Percentiles rank a stretch among this genome's conserved stretches.
Conservation (phyloP, 2,888 invertebrate species). For the Hermaeophaga mercurialis region DNA sequence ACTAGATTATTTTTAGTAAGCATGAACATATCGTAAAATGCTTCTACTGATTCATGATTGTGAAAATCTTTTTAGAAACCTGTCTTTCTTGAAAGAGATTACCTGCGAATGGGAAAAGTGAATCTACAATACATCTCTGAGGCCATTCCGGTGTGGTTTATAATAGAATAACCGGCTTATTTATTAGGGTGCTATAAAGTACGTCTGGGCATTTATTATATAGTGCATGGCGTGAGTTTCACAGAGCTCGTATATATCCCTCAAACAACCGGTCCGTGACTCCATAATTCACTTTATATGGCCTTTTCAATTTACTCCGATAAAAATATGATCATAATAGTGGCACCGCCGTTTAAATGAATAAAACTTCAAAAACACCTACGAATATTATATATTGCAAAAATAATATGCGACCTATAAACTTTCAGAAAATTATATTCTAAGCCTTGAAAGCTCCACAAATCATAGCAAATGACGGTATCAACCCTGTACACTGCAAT, state of each 20-base stretch:
- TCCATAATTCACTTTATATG: conserved; percentile 53
- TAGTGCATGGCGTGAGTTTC: conserved; percentile 52
- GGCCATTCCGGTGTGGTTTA: conserved; percentile 52
- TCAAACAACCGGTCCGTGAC: conserved; percentile 49
- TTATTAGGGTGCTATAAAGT: conserved; percentile 56
- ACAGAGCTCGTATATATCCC: conserved; percentile 51
- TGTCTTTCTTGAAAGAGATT: conserved; percentile 22
- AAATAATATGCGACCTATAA: no score
- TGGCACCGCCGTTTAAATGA: no score
- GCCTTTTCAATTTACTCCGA: conserved; percentile 47
- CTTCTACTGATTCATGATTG: no score
- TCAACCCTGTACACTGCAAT: no score
- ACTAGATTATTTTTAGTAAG: no score
- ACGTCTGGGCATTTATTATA: conserved; percentile 56
- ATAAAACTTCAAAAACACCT: no score
- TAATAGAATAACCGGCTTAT: conserved; percentile 57
- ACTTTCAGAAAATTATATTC: no score
- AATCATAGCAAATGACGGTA: no score
- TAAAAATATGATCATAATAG: conserved; percentile 35
- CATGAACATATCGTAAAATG: no score
- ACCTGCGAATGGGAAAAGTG: conserved; percentile 40
- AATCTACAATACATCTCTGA: conserved; percentile 48
- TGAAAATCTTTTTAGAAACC: conserved; percentile 15
- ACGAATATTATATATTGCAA: no score
- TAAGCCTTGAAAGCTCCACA: no score